Evolutionary conservation across 2,888 invertebrate species (phyloP).

Genomic region (Anthophora plumipes): DNA sequence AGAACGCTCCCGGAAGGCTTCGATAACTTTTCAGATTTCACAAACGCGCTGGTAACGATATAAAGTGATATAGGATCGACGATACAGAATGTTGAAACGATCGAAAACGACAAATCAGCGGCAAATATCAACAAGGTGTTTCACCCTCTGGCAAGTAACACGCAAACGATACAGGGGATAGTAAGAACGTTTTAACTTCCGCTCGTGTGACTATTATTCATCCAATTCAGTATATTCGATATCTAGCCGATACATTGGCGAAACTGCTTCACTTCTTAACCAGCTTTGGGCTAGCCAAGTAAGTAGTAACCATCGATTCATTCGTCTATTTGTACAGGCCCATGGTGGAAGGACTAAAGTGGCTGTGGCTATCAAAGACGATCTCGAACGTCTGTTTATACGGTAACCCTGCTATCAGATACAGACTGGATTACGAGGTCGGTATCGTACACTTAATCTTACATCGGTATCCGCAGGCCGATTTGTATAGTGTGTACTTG

Average conservation of each 20-base stretch:
- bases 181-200: slow-evolving; percentile 58
- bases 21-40: slow-evolving; percentile 20
- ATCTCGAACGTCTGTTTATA: slow-evolving; percentile 72
- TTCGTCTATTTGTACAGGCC: slow-evolving; percentile 64
- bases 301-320: slow-evolving; percentile 63
- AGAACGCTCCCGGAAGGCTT: slow-evolving; percentile 23
- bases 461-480: slow-evolving; percentile 67
- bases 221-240: slow-evolving; percentile 54
- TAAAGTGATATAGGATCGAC: slow-evolving; percentile 53
- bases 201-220: slow-evolving; percentile 49
- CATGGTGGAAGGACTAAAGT: slow-evolving; percentile 55
- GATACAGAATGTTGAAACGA: slow-evolving; percentile 40
- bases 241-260: slow-evolving; percentile 38
- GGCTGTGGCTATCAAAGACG: slow-evolving; percentile 64
- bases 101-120: slow-evolving; percentile 52
- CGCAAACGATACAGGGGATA: slow-evolving; percentile 54
- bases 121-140: slow-evolving; percentile 56
- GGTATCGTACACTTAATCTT: slow-evolving; percentile 71
- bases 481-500: slow-evolving; percentile 53
- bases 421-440: slow-evolving; percentile 71
- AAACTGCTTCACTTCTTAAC: slow-evolving; percentile 46
- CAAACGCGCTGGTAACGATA: neutral
- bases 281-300: slow-evolving; percentile 52
- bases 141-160: slow-evolving; percentile 35
- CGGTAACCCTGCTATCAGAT: slow-evolving; percentile 71